A percentile compares a stretch with the other conserved stretches of the same genome.
Conservation (phyloP, 1,140 invertebrate genomes). For the Psix sp. region DNA sequence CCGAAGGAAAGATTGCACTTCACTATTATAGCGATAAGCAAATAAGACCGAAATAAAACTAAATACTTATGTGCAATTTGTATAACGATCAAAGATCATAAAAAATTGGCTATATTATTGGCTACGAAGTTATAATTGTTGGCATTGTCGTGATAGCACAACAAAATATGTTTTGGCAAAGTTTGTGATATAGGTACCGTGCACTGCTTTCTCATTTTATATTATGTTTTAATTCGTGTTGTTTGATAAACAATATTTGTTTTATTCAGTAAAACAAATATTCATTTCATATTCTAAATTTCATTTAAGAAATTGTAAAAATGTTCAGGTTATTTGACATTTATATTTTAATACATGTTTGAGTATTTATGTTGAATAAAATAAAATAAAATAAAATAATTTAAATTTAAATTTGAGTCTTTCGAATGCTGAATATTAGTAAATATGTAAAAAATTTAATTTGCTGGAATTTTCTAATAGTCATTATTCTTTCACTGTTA, state of each 20-base stretch:
- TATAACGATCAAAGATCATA: conserved; percentile 19
- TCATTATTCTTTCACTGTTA: conserved; percentile 16
- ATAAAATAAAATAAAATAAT: neutral
- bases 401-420: neutral
- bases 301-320: too few species aligned
- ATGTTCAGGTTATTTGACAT: too few species aligned
- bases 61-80: conserved; percentile 24
- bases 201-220: conserved; percentile 6
- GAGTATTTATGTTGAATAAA: neutral
- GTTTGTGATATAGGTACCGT: conserved; percentile 31
- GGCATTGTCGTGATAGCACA: too few species aligned
- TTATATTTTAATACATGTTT: conserved; percentile 2
- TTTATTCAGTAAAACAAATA: neutral
- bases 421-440: conserved; percentile 9
- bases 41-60: conserved; percentile 53
- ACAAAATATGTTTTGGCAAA: conserved; percentile 9
- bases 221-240: conserved; percentile 4
- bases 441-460: neutral
- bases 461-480: too few species aligned
- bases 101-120: neutral
- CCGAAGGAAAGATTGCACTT: neutral
- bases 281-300: too few species aligned
- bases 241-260: conserved; percentile 11
- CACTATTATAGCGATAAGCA: conserved; percentile 15
- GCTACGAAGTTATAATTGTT: too few species aligned